phyloP scores from a whole-genome alignment of 2,888 invertebrate species.

The Penaeus monodon region DNA sequence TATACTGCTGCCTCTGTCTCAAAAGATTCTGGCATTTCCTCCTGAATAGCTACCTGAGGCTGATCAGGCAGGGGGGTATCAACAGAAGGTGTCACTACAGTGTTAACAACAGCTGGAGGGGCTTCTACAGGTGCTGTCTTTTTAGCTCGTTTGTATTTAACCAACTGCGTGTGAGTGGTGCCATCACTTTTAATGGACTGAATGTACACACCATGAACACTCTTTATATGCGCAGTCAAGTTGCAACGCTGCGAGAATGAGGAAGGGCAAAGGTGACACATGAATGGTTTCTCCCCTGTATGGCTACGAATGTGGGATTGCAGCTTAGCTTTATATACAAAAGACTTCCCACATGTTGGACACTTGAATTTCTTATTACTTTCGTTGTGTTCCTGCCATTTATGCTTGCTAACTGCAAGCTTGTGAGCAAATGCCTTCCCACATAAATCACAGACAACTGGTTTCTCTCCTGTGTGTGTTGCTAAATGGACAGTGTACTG shows the following conservation, averaged over 20 bases:
- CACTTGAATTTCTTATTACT: slow-evolving; percentile 55
- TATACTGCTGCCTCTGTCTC: slow-evolving; percentile 59
- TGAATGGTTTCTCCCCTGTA: slow-evolving; percentile 55
- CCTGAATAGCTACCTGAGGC: slow-evolving; percentile 27
- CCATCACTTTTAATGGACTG: slow-evolving; percentile 57
- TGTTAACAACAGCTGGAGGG: slow-evolving; percentile 18
- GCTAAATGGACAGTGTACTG: slow-evolving; percentile 51
- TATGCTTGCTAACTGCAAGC: slow-evolving; percentile 51
- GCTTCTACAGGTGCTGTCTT: slow-evolving; percentile 18
- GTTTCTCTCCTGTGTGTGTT: slow-evolving; percentile 50
- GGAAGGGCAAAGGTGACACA: slow-evolving; percentile 37
- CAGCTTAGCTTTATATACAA: slow-evolving; percentile 50
- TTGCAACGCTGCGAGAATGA: slow-evolving; percentile 52
- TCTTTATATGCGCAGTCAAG: slow-evolving; percentile 49
- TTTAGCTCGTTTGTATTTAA: slow-evolving; percentile 51
- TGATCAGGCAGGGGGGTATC: slow-evolving; percentile 19
- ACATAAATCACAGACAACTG: slow-evolving; percentile 46
- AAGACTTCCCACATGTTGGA: slow-evolving; percentile 40
- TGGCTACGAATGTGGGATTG: slow-evolving; percentile 52
- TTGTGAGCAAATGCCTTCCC: slow-evolving; percentile 55
- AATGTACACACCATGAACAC: slow-evolving; percentile 54
- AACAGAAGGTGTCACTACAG: slow-evolving; percentile 21
- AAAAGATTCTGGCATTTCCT: slow-evolving; percentile 53
- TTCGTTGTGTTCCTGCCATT: slow-evolving; percentile 57
- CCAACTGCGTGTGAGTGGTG: slow-evolving; percentile 51